A percentile compares a stretch with the other conserved stretches of the same genome.
Conservation (phyloP, 2,888 invertebrate genomes). For the Argynnis bischoffii region DNA sequence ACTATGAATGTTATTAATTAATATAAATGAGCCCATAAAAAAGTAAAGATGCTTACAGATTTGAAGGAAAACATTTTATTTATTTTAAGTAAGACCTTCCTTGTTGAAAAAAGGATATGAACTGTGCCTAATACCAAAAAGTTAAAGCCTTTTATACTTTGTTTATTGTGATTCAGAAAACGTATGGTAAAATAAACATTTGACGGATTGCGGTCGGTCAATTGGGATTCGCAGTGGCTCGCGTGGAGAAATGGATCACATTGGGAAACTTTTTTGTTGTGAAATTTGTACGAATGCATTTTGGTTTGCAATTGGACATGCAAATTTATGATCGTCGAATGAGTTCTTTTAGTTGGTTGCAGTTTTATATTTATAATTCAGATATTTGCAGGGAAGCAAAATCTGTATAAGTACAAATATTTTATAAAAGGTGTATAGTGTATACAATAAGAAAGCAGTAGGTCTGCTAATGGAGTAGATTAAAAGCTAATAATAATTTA, state of each 20-base stretch:
- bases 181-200: slow-evolving; percentile 69
- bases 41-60: slow-evolving; percentile 64
- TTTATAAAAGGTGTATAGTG: no score
- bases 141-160: slow-evolving; percentile 69
- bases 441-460: no score
- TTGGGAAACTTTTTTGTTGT: slow-evolving; percentile 68
- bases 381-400: no score
- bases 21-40: not conserved
- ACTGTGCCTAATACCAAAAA: slow-evolving; percentile 67
- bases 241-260: slow-evolving; percentile 76
- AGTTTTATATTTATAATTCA: no score
- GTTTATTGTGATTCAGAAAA: slow-evolving; percentile 73
- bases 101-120: slow-evolving; percentile 68
- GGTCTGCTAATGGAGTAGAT: no score
- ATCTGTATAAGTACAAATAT: no score
- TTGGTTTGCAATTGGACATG: slow-evolving; percentile 34
- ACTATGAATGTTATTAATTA: not conserved
- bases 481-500: no score
- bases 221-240: slow-evolving; percentile 73
- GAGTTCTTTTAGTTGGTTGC: not conserved
- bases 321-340: slow-evolving; percentile 33
- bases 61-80: slow-evolving; percentile 78
- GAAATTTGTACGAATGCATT: slow-evolving; percentile 53
- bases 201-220: slow-evolving; percentile 71
- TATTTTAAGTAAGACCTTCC: slow-evolving; percentile 71